Evolutionary conservation across 2,797 vertebrate genomes (phyloP).

Genomic region (Cheirogaleus major): DNA sequence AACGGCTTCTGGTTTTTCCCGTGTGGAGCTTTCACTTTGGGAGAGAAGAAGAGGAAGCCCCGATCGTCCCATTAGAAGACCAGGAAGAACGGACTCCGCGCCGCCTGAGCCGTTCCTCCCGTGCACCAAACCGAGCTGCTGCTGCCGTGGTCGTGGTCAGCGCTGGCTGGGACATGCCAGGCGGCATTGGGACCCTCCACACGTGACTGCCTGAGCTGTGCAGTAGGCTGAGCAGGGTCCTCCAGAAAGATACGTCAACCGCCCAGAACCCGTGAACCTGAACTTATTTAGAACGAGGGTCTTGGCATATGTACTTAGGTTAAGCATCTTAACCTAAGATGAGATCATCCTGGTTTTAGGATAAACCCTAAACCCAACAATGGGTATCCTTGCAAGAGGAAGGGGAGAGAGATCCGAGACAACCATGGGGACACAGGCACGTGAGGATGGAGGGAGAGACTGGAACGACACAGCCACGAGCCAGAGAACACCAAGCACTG

Average conservation of each 20-base stretch:
- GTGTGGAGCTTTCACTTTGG: slow-evolving; percentile 89
- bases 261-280: accelerated
- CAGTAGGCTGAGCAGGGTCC: no score
- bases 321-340: background rate
- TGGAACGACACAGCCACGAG: accelerated
- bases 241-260: accelerated
- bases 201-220: accelerated
- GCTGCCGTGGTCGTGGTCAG: accelerated
- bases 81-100: accelerated
- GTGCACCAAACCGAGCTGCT: accelerated
- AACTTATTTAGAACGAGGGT: background rate
- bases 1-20: slow-evolving; percentile 91
- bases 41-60: background rate
- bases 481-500: no score
- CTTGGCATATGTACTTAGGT: no score
- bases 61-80: background rate
- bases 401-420: background rate
- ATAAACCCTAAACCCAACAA: background rate
- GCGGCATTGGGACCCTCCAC: background rate
- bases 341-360: background rate
- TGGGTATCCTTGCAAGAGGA: background rate
- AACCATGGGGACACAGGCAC: background rate
- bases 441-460: background rate
- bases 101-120: accelerated
- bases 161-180: accelerated